Base-by-base conservation (phyloP, 1,140 invertebrate species). In the Neodiprion lecontei region DNA sequence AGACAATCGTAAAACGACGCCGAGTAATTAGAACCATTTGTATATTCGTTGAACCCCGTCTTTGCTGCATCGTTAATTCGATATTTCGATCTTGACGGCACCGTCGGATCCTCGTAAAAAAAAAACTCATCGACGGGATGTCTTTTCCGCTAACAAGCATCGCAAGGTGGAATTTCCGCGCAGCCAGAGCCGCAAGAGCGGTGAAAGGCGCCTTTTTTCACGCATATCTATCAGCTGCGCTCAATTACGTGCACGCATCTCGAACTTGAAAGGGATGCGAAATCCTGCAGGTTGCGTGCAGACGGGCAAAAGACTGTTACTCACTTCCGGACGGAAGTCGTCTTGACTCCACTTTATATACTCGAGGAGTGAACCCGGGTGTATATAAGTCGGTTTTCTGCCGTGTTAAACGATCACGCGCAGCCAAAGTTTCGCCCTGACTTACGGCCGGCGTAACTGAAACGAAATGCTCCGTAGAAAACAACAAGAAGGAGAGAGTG, bases 371-470 rank as follows among this genome's bases (percentile, higher is more conserved):
- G n/a, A 61, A 61, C 11, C 28, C 2, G 11, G 53, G 53, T 17
- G n/a, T 61, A 61, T 61, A 61, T 61, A 61, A 61, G 53, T 61
- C n/a, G n/a, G 53, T 61, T 61, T 61, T 61, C 11, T 17, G 9
- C 53, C 53, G 53, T 17, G 53, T 61, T 61, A 61, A 61, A 61
- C 53, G 53, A 61, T 61, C 53, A 61, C 53, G 53, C 8, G 53
- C 53, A 61, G 53, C 53, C 53, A 61, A 61, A 61, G 53, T 61
- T 61, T 61, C 53, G 53, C 11, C 53, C n/a, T 61, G 53, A 61
- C 53, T 12, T 61, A 61, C n/a, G 53, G 53, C 53, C 53, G 53
- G 53, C n/a, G 53, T 61, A 61, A 61, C 53, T 61, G 53, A 61
- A 61, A 61, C 53, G 53, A 61, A 61, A 12, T 61, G 3, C 28